Evolutionary conservation across 2,113 vertebrate species (phyloP).

Genomic region (Odontophorus gujanensis): DNA sequence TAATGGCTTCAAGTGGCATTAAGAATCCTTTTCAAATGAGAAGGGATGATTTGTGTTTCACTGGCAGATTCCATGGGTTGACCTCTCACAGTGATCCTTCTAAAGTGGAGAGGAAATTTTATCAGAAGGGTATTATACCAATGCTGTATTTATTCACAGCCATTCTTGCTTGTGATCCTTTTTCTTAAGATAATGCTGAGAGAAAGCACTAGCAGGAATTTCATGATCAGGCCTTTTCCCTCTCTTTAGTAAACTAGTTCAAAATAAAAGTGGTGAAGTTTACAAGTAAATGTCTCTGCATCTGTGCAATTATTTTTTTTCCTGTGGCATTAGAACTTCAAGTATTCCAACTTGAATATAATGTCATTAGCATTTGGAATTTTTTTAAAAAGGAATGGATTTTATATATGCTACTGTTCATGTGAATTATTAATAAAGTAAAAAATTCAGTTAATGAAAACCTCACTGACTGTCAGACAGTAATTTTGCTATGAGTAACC

Average conservation of each 20-base stretch:
- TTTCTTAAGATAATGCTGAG: not conserved
- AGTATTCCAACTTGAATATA: not conserved
- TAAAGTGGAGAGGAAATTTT: not conserved
- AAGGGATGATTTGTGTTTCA: not conserved
- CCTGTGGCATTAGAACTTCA: not conserved
- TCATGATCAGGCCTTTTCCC: not conserved
- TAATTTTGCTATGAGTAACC: not conserved
- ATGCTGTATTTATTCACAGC: not conserved
- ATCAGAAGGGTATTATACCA: not conserved
- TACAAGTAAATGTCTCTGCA: not conserved
- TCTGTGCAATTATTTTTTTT: not conserved
- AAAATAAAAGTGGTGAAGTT: not conserved
- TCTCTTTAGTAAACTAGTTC: not conserved
- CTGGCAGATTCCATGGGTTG: not conserved
- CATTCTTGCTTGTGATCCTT: not conserved
- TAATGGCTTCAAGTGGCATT: not conserved
- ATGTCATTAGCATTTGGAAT: not conserved
- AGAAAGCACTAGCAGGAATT: accelerated
- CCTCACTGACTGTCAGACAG: not conserved
- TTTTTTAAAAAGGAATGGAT: not conserved
- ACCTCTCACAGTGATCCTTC: not conserved
- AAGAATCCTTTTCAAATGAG: not conserved
- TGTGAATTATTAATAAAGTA: not conserved
- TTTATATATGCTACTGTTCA: not conserved
- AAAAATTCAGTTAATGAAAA: not conserved